Evolutionary conservation across 2,797 vertebrate genomes (phyloP).

Genomic region (Centroberyx gerrardi): DNA sequence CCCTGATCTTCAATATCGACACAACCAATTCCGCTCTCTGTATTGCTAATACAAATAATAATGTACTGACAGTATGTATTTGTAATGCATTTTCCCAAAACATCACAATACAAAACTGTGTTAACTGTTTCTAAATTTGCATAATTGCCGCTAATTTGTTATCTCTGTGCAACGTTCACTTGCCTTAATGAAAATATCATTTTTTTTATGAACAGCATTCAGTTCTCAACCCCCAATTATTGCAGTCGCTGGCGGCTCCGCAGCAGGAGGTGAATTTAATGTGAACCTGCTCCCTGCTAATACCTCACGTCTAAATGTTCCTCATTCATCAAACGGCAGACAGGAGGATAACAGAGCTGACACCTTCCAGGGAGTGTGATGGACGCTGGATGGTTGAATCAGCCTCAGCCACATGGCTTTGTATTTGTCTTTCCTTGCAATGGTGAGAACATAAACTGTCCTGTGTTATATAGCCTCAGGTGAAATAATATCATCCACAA

Average conservation of each 20-base stretch:
- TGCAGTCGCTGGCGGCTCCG: slow-evolving; percentile 15
- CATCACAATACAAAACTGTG: too few species aligned
- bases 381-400: background rate
- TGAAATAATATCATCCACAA: background rate
- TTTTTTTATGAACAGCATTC: slow-evolving; percentile 12
- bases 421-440: background rate
- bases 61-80: too few species aligned
- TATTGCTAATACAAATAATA: background rate
- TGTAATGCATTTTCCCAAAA: too few species aligned
- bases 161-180: background rate
- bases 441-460: background rate
- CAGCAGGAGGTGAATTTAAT: slow-evolving; percentile 48
- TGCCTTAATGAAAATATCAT: background rate
- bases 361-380: background rate
- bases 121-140: background rate
- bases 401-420: background rate
- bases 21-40: background rate
- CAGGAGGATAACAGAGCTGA: slow-evolving; percentile 7
- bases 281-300: slow-evolving; percentile 20
- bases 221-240: slow-evolving; percentile 32
- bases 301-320: slow-evolving; percentile 38
- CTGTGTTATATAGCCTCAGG: background rate
- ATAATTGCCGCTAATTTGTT: background rate
- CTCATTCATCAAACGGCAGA: slow-evolving; percentile 42
- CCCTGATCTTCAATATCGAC: background rate